These are phyloP conservation scores for Dendrocincla tyrannina DNA, from an alignment of 2,797 vertebrate genomes.

Conservation along the genomic window DNA sequence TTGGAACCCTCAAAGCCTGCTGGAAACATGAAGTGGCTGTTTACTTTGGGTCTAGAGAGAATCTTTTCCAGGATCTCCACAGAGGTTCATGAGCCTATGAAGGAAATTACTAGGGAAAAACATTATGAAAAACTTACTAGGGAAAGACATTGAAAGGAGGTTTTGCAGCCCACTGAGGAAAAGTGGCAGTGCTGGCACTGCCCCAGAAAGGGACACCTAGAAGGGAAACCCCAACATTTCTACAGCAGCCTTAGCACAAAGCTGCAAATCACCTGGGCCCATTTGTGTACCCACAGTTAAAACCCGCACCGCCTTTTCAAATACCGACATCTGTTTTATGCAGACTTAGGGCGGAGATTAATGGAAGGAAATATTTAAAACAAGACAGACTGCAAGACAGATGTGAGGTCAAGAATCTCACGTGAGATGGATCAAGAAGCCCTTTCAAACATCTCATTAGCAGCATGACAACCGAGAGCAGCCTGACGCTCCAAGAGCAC, in stretches of 20 bases:
- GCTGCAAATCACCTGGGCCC: background rate
- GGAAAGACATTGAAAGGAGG: background rate
- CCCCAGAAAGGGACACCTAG: background rate
- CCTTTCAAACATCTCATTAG: slow-evolving; percentile 11
- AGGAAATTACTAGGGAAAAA: background rate
- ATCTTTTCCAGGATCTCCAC: background rate
- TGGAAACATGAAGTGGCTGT: background rate
- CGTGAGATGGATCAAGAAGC: background rate
- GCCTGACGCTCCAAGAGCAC: background rate
- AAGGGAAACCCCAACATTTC: background rate
- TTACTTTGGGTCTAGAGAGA: background rate
- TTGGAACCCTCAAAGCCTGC: background rate
- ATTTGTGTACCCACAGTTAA: background rate
- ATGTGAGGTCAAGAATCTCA: slow-evolving; percentile 11
- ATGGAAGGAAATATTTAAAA: slow-evolving; percentile 7
- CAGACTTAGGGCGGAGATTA: background rate
- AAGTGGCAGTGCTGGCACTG: background rate
- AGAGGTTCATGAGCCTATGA: background rate
- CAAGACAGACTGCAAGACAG: background rate
- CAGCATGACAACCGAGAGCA: background rate
- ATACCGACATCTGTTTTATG: background rate
- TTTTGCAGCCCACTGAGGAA: background rate
- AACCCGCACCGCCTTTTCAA: background rate
- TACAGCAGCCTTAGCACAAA: background rate
- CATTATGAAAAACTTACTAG: background rate